phyloP scores from a whole-genome alignment of 2,888 invertebrate species.

The Helobdella robusta region DNA sequence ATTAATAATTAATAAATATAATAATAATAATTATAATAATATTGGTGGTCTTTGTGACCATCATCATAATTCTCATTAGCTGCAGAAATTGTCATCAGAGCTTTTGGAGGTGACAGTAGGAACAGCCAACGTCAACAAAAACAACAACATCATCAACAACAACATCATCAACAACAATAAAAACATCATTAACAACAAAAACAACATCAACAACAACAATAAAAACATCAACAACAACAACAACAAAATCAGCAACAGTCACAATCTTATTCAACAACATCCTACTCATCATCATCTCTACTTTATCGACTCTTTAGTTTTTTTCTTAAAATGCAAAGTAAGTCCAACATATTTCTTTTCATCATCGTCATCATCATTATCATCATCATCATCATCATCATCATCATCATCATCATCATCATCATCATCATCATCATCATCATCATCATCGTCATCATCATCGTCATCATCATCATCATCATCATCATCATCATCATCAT shows the following conservation, averaged over 20 bases:
- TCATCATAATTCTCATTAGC: too few relatives aligned
- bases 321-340: too few relatives aligned
- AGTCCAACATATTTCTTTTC: too few relatives aligned
- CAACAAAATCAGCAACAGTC: too few relatives aligned
- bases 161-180: neutral
- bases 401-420: conserved; percentile 12
- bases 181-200: neutral
- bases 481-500: conserved; percentile 16
- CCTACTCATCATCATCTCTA: neutral
- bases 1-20: too few relatives aligned
- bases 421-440: conserved; percentile 13
- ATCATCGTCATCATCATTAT: neutral
- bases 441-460: conserved; percentile 11
- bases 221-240: conserved; percentile 1
- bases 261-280: neutral
- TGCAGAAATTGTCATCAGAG: too few relatives aligned
- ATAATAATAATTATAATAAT: too few relatives aligned
- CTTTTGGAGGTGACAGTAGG: too few relatives aligned
- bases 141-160: neutral
- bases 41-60: too few relatives aligned
- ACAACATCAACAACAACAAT: neutral
- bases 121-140: too few relatives aligned
- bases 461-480: conserved; percentile 10
- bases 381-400: neutral
- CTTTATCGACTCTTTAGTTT: neutral